A percentile compares a stretch with the other conserved stretches of the same genome.
Evolutionary conservation across 2,113 vertebrate genomes (phyloP).

Genomic region (Rousettus leschenaultii): DNA sequence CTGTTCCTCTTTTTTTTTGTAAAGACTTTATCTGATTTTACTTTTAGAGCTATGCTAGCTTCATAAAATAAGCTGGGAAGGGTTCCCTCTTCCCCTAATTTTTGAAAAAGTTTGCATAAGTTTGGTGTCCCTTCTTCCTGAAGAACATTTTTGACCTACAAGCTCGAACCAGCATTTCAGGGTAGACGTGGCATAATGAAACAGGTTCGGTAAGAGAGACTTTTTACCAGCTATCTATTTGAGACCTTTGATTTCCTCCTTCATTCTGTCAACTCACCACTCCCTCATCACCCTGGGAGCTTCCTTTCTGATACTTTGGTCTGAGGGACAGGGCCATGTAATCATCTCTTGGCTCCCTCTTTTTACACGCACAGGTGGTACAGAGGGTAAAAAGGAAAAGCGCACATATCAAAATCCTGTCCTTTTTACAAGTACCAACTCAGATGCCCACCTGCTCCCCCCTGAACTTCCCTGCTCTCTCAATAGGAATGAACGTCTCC

Average conservation of each 20-base stretch:
- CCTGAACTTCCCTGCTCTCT: background rate
- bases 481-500: background rate
- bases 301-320: background rate
- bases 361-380: background rate
- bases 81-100: background rate
- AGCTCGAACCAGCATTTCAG: background rate
- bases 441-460: background rate
- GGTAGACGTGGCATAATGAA: background rate
- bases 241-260: background rate
- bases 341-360: background rate
- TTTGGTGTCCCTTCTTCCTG: background rate
- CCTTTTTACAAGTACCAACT: background rate
- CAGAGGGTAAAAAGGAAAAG: background rate
- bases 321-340: background rate
- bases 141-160: background rate
- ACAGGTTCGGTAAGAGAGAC: background rate
- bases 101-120: background rate
- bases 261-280: background rate
- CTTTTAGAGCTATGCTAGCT: background rate
- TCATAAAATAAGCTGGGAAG: slow-evolving; percentile 1
- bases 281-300: background rate
- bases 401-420: background rate
- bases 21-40: background rate
- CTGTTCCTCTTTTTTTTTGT: background rate
- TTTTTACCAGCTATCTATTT: background rate